phyloP scores from a whole-genome alignment of 1,140 invertebrate species.

The Lasioglossum baleicum region DNA sequence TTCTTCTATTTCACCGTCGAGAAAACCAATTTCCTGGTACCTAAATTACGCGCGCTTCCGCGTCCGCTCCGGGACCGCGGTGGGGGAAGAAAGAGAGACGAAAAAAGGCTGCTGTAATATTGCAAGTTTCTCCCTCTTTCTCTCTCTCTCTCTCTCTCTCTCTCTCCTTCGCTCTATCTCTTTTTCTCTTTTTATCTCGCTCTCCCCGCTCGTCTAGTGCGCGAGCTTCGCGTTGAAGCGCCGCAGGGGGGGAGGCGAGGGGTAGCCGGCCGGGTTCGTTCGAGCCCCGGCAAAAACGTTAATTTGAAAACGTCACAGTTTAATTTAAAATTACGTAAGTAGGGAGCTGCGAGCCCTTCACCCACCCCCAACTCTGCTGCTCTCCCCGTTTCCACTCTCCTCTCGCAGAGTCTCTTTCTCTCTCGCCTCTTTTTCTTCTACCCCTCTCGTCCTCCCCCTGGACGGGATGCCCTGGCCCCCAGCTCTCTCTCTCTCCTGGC shows the following conservation, averaged over 20 bases:
- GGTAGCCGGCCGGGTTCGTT: constrained; percentile 17
- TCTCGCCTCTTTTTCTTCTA: constrained; percentile 33
- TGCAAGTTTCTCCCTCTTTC: constrained; percentile 71
- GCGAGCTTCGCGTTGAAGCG: constrained; percentile 63
- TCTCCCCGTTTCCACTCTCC: constrained; percentile 25
- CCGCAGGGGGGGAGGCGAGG: constrained; percentile 56
- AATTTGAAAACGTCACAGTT: constrained; percentile 80
- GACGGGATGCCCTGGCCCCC: neutral
- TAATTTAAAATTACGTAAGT: constrained; percentile 79
- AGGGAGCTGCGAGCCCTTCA: constrained; percentile 58
- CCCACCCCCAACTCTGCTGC: neutral
- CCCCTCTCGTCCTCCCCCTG: neutral
- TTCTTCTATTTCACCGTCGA: constrained; percentile 81
- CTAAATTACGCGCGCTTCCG: constrained; percentile 77
- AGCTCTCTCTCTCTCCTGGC: constrained; percentile 29
- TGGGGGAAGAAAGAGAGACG: constrained; percentile 56
- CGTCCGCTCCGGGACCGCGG: constrained; percentile 32
- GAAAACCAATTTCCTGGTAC: constrained; percentile 81
- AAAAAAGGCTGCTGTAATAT: constrained; percentile 74
- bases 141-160: constrained; percentile 52
- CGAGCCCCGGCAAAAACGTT: constrained; percentile 76
- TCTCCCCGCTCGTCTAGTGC: constrained; percentile 28
- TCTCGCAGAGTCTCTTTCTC: constrained; percentile 21
- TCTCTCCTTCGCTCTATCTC: constrained; percentile 23
- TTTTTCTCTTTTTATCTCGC: neutral